Conservation (phyloP, 2,113 vertebrate genomes). For the Acrocephalus arundinaceus region DNA sequence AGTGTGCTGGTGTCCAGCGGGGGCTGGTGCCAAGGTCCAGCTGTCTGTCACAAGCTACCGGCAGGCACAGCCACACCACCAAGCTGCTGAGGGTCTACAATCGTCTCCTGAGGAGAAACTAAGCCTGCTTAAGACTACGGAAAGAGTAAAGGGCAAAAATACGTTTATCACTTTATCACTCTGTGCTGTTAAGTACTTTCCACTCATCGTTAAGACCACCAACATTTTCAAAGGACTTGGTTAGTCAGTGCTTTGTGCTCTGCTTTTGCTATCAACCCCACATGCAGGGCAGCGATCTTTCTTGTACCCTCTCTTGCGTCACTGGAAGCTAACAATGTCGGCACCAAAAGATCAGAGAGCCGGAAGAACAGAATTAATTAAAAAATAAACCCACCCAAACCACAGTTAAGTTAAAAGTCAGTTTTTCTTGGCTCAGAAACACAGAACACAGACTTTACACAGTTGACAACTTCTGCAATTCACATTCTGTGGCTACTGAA, state of each 20-base stretch:
- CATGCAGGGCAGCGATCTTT: not conserved
- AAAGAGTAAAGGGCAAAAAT: not conserved
- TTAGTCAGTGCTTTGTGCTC: not conserved
- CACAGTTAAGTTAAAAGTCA: not conserved
- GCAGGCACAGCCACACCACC: not conserved
- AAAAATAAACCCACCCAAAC: not conserved
- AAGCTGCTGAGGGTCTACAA: not conserved
- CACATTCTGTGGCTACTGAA: not conserved
- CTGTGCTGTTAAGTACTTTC: not conserved
- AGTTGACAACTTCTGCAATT: not conserved
- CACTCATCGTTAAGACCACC: not conserved
- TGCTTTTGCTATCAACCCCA: not conserved
- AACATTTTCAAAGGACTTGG: not conserved
- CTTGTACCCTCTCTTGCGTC: not conserved
- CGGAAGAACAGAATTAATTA: not conserved
- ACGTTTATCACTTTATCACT: not conserved
- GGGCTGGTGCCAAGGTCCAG: not conserved
- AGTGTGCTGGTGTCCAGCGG: not conserved
- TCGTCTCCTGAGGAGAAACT: fast-evolving
- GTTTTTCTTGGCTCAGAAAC: not conserved
- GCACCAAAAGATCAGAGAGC: not conserved
- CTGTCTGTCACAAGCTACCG: not conserved
- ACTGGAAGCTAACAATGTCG: not conserved
- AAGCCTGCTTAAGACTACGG: not conserved
- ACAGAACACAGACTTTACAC: not conserved